Base-by-base conservation (phyloP, 2,888 invertebrate genomes). In the Lasioglossum pauxillum region DNA sequence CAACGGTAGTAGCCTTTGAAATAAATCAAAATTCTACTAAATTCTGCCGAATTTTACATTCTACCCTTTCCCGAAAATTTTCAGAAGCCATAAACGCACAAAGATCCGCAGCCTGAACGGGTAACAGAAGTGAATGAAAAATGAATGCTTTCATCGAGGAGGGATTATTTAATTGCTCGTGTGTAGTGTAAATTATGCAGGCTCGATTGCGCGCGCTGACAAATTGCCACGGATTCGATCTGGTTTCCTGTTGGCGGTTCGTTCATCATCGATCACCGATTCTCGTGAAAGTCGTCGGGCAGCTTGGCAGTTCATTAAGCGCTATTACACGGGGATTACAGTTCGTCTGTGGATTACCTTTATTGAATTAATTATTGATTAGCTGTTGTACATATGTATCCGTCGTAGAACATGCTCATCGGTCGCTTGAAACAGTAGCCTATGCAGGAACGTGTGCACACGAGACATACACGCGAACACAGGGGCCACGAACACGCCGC, bases 361-460 rank as follows among this genome's bases (percentile, higher is more conserved):
- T 46, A 75, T 75, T 79, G 19, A 57, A 69, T 82, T 79, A 38
- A 79, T 79, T 82, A 31, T 41, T 49, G 31, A 74, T 31, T 69
- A 53, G 16, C 44, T 75, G 79, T 71, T 8, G 53, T 53, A 78
- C 64, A 80, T 27, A n/a, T 38, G 78, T 74, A 49, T 35, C 23
- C 64, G 19, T 31, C 44, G 64, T 23, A n/a, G n/a, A 53, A 31
- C 41, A 23, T 38, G 44, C 19, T 67, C 44, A 31, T 14, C 31
- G 31, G 14, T 31, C 35, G 74, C 31, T 49, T 41, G n/a, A 44
- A 27, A 69, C 27, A 41, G 60, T 46, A 27, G 35, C 35, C 35
- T 67, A 64, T 31, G 64, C 31, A 53, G 74, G 27, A 57, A 46
- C 27, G n/a, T 78, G 46, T n/a, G 16, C 2, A 64, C 23, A 41